Base-by-base conservation (phyloP, 64 coral and sea anemone species). In the Catalaphyllia jardinei region DNA sequence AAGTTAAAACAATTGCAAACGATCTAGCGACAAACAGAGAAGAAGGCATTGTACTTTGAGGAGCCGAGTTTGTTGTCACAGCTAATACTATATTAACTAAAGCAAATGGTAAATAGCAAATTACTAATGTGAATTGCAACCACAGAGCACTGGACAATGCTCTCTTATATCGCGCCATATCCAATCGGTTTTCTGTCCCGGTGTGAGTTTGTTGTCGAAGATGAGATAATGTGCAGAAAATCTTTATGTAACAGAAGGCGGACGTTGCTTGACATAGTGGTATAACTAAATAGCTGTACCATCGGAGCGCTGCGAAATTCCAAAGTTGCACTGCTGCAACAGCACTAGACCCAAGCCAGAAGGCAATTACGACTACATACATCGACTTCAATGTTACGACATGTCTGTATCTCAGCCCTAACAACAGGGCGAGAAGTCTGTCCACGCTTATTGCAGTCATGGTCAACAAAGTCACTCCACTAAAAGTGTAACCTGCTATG, bases 361-460 rank as follows among this genome's bases (percentile, higher is more conserved):
- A 85, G 38, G 38, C 29, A 13, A 64, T 25, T 27, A 71, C 33
- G 28, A 4, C 14, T 51, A 50, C 38, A 71, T 15, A 71, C 31
- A 17, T 71, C 24, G 62, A 63, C 38, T 71, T 84, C 18, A 69
- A 24, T 19, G 62, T 33, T n/a, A 84, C 63, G 69, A 50, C 33
- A 7, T 69, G 35, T 50, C 24, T 65, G 81, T 84, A 69, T 49
- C 39, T 67, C 0, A 69, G 33, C 0, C 63, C 38, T 24, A 69
- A 69, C 19, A n/a, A 7, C 8, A 84, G 35, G 35, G 39, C 63
- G 24, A 84, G 81, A 49, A 84, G 81, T 69, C 81, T 67, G 29
- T 52, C 62, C 62, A 84, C 81, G 31, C 62, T 42, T 46, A 71
- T 69, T 12, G 81, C 24, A 16, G 63, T 71, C 61, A 50, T 50